Evolutionary conservation across 2,113 vertebrate genomes (phyloP).

Genomic region (Pelodiscus sinensis): DNA sequence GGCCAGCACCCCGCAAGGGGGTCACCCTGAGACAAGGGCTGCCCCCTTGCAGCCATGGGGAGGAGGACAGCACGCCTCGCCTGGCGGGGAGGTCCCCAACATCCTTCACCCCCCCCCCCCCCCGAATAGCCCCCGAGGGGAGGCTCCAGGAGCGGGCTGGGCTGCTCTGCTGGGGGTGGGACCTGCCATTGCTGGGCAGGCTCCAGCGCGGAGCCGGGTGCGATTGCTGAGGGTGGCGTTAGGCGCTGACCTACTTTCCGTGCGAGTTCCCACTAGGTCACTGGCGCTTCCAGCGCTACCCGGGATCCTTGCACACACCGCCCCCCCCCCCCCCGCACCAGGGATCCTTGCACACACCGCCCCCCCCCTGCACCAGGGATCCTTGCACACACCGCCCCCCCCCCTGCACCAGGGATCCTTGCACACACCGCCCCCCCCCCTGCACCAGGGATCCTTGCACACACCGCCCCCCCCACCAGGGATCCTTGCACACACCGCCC

Average conservation of each 20-base stretch:
- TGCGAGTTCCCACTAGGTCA: background rate
- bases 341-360: too few species aligned
- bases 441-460: background rate
- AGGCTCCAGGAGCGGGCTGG: background rate
- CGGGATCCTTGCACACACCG: background rate
- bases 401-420: too few species aligned
- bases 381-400: too few species aligned
- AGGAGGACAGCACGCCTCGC: too few species aligned
- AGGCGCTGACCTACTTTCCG: constrained; percentile 85
- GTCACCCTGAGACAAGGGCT: background rate
- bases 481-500: background rate
- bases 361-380: too few species aligned
- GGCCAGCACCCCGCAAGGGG: background rate
- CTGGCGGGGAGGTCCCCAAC: too few species aligned
- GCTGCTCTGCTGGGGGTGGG: background rate
- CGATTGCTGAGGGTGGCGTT: constrained; percentile 69
- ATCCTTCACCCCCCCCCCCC: background rate
- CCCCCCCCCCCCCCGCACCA: too few species aligned
- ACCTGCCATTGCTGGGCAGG: background rate
- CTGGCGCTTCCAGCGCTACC: background rate
- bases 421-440: too few species aligned
- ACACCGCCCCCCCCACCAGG: background rate
- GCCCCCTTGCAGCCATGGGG: too few species aligned
- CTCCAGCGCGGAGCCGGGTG: constrained; percentile 13
- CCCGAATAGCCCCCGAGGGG: background rate